phyloP scores from a whole-genome alignment of 2,888 invertebrate genomes.

The Amphiduros pacificus region DNA sequence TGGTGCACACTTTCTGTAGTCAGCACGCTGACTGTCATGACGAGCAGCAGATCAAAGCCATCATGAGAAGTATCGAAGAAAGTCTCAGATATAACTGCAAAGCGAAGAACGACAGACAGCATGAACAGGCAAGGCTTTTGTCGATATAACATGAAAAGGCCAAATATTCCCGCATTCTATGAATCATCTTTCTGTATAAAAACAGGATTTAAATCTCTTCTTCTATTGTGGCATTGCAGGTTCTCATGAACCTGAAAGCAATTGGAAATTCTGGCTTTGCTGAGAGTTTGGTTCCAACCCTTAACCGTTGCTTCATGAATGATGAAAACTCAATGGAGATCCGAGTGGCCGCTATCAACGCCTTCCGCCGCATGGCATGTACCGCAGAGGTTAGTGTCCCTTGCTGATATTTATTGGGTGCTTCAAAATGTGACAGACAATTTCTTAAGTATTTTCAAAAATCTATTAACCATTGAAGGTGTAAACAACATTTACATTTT shows the following conservation, averaged over 20 bases:
- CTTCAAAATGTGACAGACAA: too few relatives aligned
- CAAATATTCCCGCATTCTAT: too few relatives aligned
- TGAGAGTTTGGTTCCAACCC: conserved; percentile 32
- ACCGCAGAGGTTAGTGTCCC: conserved; percentile 54
- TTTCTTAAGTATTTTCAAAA: too few relatives aligned
- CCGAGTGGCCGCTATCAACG: conserved; percentile 79
- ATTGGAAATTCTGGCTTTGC: conserved; percentile 84
- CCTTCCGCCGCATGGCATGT: conserved; percentile 74
- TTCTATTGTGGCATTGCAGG: too few relatives aligned
- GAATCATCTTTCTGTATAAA: too few relatives aligned
- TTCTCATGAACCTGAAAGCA: conserved; percentile 66
- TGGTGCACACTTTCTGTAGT: conserved; percentile 73
- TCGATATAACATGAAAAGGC: too few relatives aligned
- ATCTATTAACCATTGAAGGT: too few relatives aligned
- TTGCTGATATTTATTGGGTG: too few relatives aligned
- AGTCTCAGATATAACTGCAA: conserved; percentile 26
- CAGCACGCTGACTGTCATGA: conserved; percentile 57
- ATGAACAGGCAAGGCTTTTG: too few relatives aligned
- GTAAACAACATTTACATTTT: too few relatives aligned
- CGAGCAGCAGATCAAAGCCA: not conserved
- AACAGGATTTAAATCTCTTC: too few relatives aligned
- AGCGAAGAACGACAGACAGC: not conserved
- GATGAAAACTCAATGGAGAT: conserved; percentile 70
- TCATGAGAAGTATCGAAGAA: conserved; percentile 24
- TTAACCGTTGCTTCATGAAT: conserved; percentile 57